A percentile compares a stretch with the other conserved stretches of the same genome.
phyloP scores from a whole-genome alignment of 2,113 vertebrate species.

The Psilopsiagon aurifrons region DNA sequence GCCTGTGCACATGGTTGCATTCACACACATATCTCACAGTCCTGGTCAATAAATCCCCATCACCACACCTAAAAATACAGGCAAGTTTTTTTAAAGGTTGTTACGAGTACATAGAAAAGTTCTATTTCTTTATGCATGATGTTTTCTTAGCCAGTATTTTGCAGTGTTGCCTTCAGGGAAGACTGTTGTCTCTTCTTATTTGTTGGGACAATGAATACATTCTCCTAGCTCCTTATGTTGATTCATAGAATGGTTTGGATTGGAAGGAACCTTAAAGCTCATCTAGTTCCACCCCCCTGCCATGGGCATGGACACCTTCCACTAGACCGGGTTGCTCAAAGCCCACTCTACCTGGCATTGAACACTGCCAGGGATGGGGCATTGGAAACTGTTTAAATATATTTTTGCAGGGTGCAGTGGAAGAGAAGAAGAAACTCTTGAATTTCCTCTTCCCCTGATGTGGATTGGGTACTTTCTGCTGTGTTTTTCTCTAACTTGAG shows the following conservation, averaged over 20 bases:
- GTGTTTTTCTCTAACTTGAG: background rate
- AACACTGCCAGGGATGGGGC: background rate
- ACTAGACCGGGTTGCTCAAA: background rate
- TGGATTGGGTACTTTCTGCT: background rate
- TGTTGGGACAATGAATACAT: background rate
- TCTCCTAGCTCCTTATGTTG: background rate
- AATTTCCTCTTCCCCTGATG: background rate
- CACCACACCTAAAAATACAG: background rate
- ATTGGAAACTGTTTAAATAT: background rate
- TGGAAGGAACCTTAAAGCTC: background rate
- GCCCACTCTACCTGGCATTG: background rate
- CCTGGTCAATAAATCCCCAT: background rate
- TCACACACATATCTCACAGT: background rate
- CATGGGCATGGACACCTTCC: background rate
- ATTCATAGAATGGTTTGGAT: background rate
- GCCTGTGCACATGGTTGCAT: fast-evolving
- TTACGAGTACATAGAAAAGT: background rate
- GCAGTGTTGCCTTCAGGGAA: background rate
- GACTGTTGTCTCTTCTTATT: background rate
- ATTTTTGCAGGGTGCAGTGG: background rate
- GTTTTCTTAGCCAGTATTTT: background rate
- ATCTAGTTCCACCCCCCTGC: background rate
- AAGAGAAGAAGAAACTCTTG: background rate
- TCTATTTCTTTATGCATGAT: background rate
- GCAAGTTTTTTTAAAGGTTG: background rate